Percentiles rank a stretch among this genome's conserved stretches.
phyloP scores from a whole-genome alignment of 1,140 invertebrate species.

The Tetraneura akinire region DNA sequence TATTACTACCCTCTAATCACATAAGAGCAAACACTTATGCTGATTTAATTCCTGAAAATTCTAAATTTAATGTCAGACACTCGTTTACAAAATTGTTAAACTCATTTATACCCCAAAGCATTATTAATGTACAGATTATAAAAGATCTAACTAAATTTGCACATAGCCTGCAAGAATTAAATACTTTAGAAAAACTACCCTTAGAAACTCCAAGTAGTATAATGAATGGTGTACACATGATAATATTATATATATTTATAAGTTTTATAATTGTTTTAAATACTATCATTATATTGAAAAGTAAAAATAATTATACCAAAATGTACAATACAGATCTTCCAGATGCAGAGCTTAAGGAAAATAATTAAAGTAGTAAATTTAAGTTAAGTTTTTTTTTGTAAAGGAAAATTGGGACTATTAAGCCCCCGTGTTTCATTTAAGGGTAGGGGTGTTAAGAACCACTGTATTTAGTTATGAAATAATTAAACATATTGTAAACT shows the following conservation, averaged over 20 bases:
- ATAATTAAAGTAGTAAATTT: background rate
- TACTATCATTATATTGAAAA: background rate
- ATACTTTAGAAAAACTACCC: background rate
- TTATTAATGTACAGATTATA: constrained; percentile 1
- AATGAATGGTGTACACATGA: background rate
- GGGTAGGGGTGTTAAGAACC: background rate
- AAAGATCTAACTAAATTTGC: background rate
- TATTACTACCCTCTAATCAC: too few species aligned
- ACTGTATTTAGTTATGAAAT: too few species aligned
- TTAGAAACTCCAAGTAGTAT: background rate
- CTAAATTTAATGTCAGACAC: background rate
- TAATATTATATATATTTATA: background rate
- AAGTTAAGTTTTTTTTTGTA: background rate
- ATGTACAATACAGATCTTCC: background rate
- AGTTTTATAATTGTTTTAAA: background rate
- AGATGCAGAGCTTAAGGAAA: background rate
- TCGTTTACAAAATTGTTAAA: background rate
- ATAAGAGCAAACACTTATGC: too few species aligned
- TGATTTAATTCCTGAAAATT: background rate
- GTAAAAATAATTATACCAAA: background rate
- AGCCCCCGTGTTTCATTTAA: background rate
- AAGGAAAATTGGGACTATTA: background rate
- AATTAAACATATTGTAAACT: background rate
- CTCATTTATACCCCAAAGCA: background rate
- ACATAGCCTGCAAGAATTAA: background rate